phyloP scores from a whole-genome alignment of 2,888 invertebrate species.

The Cantharis rufa region DNA sequence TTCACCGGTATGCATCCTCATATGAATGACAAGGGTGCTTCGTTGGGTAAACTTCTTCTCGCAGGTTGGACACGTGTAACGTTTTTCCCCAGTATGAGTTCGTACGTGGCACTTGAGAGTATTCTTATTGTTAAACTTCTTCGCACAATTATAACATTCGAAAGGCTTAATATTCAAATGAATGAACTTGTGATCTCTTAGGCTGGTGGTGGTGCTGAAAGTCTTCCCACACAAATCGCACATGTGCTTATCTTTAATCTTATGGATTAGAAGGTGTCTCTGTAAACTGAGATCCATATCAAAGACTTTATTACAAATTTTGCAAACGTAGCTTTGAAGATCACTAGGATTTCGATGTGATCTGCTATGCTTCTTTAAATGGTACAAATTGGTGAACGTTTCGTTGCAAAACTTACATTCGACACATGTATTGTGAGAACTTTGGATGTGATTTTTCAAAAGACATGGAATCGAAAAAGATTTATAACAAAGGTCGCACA shows the following conservation, averaged over 20 bases:
- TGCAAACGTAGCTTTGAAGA: constrained; percentile 38
- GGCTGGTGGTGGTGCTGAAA: constrained; percentile 39
- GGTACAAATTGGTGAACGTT: neutral
- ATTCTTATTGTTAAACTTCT: constrained; percentile 50
- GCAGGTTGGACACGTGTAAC: constrained; percentile 60
- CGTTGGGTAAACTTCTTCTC: constrained; percentile 61
- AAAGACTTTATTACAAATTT: constrained; percentile 39
- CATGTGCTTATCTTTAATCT: constrained; percentile 4
- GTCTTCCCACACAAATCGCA: constrained; percentile 52
- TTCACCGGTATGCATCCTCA: constrained; percentile 55
- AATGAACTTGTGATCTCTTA: constrained; percentile 35
- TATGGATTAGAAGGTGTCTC: neutral
- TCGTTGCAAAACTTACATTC: neutral
- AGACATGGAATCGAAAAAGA: neutral
- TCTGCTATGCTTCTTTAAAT: neutral
- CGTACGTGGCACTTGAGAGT: constrained; percentile 59
- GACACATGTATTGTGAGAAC: neutral
- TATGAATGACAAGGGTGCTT: constrained; percentile 57
- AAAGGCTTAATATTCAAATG: constrained; percentile 31
- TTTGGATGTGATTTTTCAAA: neutral
- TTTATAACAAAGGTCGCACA: neutral
- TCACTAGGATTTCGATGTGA: neutral
- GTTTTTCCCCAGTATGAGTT: constrained; percentile 59
- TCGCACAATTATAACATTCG: constrained; percentile 33
- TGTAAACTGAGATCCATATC: constrained; percentile 29